Evolutionary conservation across 1,140 invertebrate species (phyloP), one percentile per base, ranked within the genome.

Genomic region (Linepithema humile): DNA sequence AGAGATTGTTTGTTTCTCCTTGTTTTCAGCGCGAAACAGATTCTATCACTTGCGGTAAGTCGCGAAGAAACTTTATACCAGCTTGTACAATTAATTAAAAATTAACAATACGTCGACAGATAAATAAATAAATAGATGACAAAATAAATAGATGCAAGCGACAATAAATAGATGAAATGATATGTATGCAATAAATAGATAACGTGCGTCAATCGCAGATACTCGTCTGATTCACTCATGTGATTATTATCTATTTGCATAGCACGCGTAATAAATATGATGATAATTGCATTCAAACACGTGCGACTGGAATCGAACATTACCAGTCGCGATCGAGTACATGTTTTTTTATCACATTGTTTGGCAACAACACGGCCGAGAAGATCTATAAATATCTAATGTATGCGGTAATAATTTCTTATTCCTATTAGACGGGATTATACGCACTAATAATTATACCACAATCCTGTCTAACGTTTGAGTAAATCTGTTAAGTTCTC

Each of bases 311-410:
- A n/a, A 45, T 60, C 65, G 35, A 50, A 20, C 60, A 38, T 45
- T 38, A 65, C 43, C 40, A 48, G 29, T 38, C 35, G 32, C 20
- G 74, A 77, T 77, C 17, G 17, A 55, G 32, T 72, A 72, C 26
- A 29, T 50, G 35, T n/a, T n/a, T n/a, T 86, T 29, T 77, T 85
- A 74, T 85, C 85, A 50, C 83, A 86, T 80, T 78, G 40, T 85
- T 86, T 80, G 60, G 12, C 59, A 86, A 85, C 83, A 82, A 23
- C 38, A 78, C 35, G 45, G 4, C 69, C 69, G 12, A 17, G 35
- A 77, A 29, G 20, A 59, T 82, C 75, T 86, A 74, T 82, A 86
- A 86, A 82, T 83, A 85, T 32, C 48, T 65, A 29, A 55, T 5
- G 9, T 35, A 70, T 55, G 35, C n/a, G 17, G 64, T 50, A 64